phyloP scores from a whole-genome alignment of 2,888 invertebrate genomes.

The Colostygia pectinataria region DNA sequence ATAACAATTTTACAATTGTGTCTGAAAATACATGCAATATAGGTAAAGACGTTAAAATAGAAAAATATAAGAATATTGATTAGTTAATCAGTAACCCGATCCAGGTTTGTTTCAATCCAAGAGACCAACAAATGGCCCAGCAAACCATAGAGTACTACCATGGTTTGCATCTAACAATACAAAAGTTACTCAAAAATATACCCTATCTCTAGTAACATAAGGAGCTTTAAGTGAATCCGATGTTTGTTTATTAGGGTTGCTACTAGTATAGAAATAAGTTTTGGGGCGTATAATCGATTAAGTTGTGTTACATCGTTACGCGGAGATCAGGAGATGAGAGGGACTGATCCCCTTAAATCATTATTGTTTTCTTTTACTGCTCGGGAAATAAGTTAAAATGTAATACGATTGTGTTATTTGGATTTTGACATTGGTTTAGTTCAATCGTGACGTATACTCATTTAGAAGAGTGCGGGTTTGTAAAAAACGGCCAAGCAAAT shows the following conservation, averaged over 20 bases:
- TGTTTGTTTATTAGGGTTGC: conserved; percentile 17
- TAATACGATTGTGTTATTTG: conserved; percentile 7
- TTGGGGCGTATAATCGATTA: conserved; percentile 72
- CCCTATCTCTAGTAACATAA: conserved; percentile 24
- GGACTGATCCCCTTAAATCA: conserved; percentile 46
- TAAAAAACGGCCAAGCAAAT: too few species aligned
- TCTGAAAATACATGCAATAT: too few species aligned
- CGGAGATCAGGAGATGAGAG: conserved; percentile 41
- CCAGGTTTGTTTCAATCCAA: conserved; percentile 35
- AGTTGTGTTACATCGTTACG: conserved; percentile 64
- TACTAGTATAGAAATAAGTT: conserved; percentile 52
- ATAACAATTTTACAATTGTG: too few species aligned
- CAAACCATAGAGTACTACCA: conserved; percentile 48
- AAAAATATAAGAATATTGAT: too few species aligned
- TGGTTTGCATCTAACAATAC: conserved; percentile 10
- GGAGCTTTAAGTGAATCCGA: conserved; percentile 1
- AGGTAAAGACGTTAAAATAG: too few species aligned
- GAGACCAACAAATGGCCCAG: conserved; percentile 59
- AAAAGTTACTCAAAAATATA: conserved; percentile 26
- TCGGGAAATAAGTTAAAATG: conserved; percentile 11
- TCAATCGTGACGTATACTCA: too few species aligned
- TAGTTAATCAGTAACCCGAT: conserved; percentile 20
- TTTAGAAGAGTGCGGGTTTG: too few species aligned
- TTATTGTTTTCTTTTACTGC: conserved; percentile 37
- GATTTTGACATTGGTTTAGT: too few species aligned